phyloP scores from a whole-genome alignment of 2,113 vertebrate species.

The Scalopus aquaticus region DNA sequence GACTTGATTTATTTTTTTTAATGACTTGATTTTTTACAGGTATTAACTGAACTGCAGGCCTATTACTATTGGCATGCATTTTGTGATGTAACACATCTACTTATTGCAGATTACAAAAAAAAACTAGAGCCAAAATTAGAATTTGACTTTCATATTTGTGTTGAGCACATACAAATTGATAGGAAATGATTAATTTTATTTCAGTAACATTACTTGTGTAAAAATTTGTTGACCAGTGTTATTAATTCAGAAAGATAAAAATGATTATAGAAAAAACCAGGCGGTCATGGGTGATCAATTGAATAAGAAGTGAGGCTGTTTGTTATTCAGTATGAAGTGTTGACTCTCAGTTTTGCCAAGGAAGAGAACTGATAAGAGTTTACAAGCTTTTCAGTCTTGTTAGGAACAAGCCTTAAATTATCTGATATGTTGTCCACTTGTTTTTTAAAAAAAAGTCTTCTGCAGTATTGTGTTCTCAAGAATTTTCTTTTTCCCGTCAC shows the following conservation, averaged over 20 bases:
- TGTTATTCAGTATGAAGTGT: conserved; percentile 58
- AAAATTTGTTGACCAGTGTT: too few species aligned
- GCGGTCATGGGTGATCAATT: conserved; percentile 23
- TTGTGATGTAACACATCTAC: too few species aligned
- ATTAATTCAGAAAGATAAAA: conserved; percentile 52
- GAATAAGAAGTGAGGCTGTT: background rate
- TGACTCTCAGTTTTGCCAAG: background rate
- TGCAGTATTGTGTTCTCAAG: background rate
- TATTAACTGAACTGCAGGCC: too few species aligned
- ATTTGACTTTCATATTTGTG: too few species aligned
- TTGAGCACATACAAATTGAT: too few species aligned
- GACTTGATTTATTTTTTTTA: too few species aligned
- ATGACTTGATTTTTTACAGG: too few species aligned
- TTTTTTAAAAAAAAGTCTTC: background rate
- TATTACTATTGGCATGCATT: too few species aligned
- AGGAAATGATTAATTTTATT: too few species aligned
- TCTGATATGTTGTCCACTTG: background rate
- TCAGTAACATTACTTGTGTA: too few species aligned
- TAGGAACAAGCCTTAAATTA: conserved; percentile 34
- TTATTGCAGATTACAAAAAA: too few species aligned
- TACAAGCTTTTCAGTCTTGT: background rate
- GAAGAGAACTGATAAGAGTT: background rate
- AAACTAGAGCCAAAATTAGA: too few species aligned
- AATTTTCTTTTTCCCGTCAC: conserved; percentile 56
- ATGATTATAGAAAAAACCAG: background rate